A percentile compares a stretch with the other conserved stretches of the same genome.
phyloP scores from a whole-genome alignment of 2,113 vertebrate species.

The Tenrec ecaudatus region DNA sequence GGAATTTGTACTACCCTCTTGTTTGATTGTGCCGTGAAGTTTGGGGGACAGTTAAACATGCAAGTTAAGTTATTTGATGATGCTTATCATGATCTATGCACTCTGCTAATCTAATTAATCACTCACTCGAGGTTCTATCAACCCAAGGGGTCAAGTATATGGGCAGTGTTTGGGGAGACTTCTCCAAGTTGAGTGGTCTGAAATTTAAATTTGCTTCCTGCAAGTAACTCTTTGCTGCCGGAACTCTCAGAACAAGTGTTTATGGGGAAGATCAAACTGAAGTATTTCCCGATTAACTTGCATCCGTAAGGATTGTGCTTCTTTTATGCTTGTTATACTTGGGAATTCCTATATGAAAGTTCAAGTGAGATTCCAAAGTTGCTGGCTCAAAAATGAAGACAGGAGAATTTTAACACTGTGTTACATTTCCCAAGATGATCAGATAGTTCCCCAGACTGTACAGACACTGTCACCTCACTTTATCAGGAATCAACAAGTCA shows the following conservation, averaged over 20 bases:
- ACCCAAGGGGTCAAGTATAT: neutral
- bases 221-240: neutral
- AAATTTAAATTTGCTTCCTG: neutral
- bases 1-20: neutral
- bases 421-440: conserved; percentile 8
- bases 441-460: neutral
- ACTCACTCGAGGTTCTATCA: neutral
- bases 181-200: neutral
- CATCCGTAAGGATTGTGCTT: neutral
- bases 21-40: conserved; percentile 11
- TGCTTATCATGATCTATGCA: neutral
- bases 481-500: neutral
- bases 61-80: neutral
- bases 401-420: neutral
- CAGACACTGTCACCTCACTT: neutral
- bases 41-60: neutral
- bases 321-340: neutral
- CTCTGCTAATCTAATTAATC: neutral
- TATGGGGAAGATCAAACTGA: neutral
- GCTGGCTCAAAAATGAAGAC: neutral
- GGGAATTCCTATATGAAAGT: neutral
- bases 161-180: neutral
- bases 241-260: neutral
- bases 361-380: neutral
- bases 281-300: no score